These are phyloP conservation scores for Montipora capitata DNA, from an alignment of 92 coral and sea anemone species.

Conservation along the genomic window DNA sequence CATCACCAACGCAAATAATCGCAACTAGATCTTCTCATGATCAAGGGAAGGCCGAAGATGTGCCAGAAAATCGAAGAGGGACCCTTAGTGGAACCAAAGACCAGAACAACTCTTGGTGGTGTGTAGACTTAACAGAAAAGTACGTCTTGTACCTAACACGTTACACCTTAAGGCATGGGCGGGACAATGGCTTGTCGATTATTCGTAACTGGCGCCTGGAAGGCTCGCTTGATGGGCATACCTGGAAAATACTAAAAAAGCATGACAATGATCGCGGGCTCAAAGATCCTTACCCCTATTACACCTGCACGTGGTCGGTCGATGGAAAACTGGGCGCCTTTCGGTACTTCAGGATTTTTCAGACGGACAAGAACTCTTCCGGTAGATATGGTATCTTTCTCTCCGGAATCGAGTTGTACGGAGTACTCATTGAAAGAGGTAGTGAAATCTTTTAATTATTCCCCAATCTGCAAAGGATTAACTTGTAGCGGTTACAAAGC, in stretches of 20 bases:
- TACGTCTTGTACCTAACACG: slow-evolving; percentile 78
- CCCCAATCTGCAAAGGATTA: too few relatives aligned
- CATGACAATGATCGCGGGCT: slow-evolving; percentile 90
- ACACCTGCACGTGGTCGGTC: slow-evolving; percentile 86
- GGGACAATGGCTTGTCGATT: slow-evolving; percentile 88
- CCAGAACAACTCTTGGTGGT: slow-evolving; percentile 91
- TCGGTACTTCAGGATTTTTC: slow-evolving; percentile 84
- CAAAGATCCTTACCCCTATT: slow-evolving; percentile 80
- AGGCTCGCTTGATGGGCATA: slow-evolving; percentile 78
- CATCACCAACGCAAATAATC: slow-evolving; percentile 50
- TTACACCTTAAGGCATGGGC: slow-evolving; percentile 88
- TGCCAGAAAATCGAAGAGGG: slow-evolving; percentile 80
- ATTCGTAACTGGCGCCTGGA: slow-evolving; percentile 90
- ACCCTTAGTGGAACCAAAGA: slow-evolving; percentile 81
- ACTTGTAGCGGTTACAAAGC: too few relatives aligned
- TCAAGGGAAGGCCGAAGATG: slow-evolving; percentile 76
- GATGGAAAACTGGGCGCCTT: slow-evolving; percentile 80
- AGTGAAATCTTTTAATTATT: too few relatives aligned
- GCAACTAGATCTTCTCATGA: slow-evolving; percentile 82
- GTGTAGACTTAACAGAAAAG: slow-evolving; percentile 81
- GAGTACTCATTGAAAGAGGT: background rate
- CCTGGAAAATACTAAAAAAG: slow-evolving; percentile 73
- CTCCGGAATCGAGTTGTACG: background rate
- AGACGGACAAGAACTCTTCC: slow-evolving; percentile 91
- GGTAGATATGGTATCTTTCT: slow-evolving; percentile 79